These are phyloP conservation scores for Platycheirus rosarum DNA, from an alignment of 2,888 invertebrate genomes.

Conservation along the genomic window DNA sequence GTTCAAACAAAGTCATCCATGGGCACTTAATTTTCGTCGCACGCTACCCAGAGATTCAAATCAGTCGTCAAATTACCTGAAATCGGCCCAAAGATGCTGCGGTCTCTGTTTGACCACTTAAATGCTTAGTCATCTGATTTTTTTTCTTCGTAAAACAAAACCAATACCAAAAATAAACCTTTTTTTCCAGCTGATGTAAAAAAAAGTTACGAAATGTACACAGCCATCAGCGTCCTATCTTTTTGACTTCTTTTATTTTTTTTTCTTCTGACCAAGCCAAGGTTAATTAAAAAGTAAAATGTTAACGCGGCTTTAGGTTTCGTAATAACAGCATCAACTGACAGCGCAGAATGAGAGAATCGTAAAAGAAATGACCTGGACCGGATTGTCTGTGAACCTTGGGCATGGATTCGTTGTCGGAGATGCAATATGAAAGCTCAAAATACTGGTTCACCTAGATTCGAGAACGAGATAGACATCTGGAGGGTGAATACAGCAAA, in stretches of 20 bases:
- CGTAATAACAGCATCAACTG: conserved; percentile 9
- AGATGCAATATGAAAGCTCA: not conserved
- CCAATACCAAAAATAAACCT: not conserved
- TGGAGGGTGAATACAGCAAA: not conserved
- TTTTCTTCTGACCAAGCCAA: conserved; percentile 49
- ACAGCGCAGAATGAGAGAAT: not conserved
- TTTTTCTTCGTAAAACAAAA: not conserved
- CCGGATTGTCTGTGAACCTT: not conserved
- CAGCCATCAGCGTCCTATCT: conserved; percentile 25
- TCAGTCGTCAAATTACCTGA: conserved; percentile 18
- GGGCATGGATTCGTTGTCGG: not conserved
- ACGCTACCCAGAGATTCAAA: conserved; percentile 24
- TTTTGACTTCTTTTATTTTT: conserved; percentile 6
- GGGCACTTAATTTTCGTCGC: conserved; percentile 8
- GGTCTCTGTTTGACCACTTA: conserved; percentile 8
- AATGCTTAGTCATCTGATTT: conserved; percentile 18
- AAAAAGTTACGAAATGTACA: conserved; percentile 12
- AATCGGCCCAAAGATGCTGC: conserved; percentile 4
- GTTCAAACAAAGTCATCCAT: not conserved
- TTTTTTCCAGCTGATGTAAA: conserved; percentile 6
- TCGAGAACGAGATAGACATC: not conserved
- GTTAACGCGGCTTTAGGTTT: conserved; percentile 44
- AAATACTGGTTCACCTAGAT: not conserved
- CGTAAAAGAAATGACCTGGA: not conserved
- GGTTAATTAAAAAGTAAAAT: conserved; percentile 65